Conservation (phyloP, 53 echinoderm and acorn worm genomes). For the Henricia sp. region DNA sequence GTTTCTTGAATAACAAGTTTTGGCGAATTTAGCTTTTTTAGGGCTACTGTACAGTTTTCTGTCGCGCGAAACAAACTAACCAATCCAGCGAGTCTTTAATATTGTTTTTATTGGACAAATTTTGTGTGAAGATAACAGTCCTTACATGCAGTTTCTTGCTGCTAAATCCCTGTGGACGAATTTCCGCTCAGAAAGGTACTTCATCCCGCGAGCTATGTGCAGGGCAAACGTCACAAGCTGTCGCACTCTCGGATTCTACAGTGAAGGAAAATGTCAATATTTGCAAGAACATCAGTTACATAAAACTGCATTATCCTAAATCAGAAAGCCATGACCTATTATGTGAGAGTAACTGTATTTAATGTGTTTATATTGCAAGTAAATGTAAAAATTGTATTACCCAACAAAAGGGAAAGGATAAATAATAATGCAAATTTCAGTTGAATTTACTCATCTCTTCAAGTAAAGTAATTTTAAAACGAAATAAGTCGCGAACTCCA, state of each 20-base stretch:
- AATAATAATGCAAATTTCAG: no score
- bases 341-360: no score
- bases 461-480: neutral
- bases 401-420: no score
- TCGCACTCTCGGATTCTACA: neutral
- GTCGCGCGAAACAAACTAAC: no score
- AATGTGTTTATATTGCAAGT: neutral
- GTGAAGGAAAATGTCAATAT: no score
- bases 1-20: no score
- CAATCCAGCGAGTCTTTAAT: no score
- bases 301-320: neutral
- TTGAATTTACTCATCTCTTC: no score
- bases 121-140: no score
- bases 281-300: no score
- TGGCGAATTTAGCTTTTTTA: neutral
- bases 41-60: neutral
- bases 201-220: conserved; percentile 49
- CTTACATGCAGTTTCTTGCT: conserved; percentile 65
- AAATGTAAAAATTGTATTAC: neutral
- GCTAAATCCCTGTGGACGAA: conserved; percentile 60
- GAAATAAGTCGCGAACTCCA: neutral
- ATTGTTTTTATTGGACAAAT: no score
- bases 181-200: conserved; percentile 34
- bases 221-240: conserved; percentile 46
- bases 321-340: neutral